These are phyloP conservation scores for Echiichthys vipera DNA, from an alignment of 2,797 vertebrate species.

Conservation along the genomic window DNA sequence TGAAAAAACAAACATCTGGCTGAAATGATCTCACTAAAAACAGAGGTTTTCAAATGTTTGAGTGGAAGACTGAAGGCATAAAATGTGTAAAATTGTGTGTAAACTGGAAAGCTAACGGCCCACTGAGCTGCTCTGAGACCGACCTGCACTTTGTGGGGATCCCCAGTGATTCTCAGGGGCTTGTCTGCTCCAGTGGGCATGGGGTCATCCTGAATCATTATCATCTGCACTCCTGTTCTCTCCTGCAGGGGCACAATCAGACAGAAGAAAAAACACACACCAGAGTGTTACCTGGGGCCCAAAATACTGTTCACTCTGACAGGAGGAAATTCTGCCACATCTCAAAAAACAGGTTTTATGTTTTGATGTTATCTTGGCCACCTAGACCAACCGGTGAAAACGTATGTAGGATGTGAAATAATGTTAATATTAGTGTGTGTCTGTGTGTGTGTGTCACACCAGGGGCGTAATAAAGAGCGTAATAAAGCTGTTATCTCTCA, in stretches of 20 bases:
- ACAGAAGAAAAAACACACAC: conserved; percentile 38
- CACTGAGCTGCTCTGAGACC: conserved; percentile 46
- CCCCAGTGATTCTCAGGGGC: conserved; percentile 97
- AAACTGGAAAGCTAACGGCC: conserved; percentile 31
- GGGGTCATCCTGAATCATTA: conserved; percentile 99
- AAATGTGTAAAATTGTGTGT: conserved; percentile 64
- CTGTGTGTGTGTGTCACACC: too few relatives aligned
- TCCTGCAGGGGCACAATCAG: conserved; percentile 86
- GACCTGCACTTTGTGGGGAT: conserved; percentile 99
- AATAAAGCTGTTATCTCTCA: background rate
- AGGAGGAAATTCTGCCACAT: conserved; percentile 3
- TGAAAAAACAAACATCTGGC: background rate
- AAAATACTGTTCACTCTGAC: conserved; percentile 25
- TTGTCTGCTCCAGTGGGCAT: conserved; percentile 98
- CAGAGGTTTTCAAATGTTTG: conserved; percentile 17
- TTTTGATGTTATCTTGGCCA: background rate
- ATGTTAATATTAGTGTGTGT: background rate
- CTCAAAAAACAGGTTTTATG: conserved; percentile 13
- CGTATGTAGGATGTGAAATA: background rate
- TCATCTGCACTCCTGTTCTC: conserved; percentile 98
- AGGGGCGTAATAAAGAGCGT: too few relatives aligned
- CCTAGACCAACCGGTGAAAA: background rate
- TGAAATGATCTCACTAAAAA: conserved; percentile 4
- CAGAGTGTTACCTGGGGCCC: conserved; percentile 26
- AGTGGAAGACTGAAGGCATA: conserved; percentile 18